phyloP scores from a whole-genome alignment of 2,888 invertebrate genomes.

The Arrhopalites spinosus region DNA sequence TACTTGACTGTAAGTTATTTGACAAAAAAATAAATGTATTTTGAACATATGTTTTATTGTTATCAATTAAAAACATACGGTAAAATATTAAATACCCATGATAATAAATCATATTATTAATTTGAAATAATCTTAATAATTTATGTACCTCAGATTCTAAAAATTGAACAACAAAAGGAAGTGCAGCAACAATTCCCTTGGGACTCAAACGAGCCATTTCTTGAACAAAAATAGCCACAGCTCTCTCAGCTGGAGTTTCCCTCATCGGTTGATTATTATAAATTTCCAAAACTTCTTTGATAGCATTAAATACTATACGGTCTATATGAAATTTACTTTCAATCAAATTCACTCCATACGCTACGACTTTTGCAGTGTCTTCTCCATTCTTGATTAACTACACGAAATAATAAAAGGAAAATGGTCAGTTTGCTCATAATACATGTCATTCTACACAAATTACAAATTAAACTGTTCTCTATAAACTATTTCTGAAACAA shows the following conservation, averaged over 20 bases:
- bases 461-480: not conserved
- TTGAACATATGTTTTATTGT: no score
- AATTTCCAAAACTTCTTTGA: slow-evolving; percentile 43
- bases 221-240: slow-evolving; percentile 44
- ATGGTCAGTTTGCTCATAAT: no score
- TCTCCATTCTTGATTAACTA: slow-evolving; percentile 44
- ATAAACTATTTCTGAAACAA: slow-evolving; percentile 3
- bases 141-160: slow-evolving; percentile 47
- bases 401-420: not conserved
- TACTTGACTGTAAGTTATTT: slow-evolving; percentile 33
- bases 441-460: not conserved
- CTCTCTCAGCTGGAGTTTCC: slow-evolving; percentile 45
- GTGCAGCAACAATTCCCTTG: slow-evolving; percentile 37
- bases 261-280: slow-evolving; percentile 41
- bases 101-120: not conserved
- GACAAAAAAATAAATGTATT: not conserved
- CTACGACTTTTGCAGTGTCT: slow-evolving; percentile 43
- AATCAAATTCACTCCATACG: slow-evolving; percentile 40
- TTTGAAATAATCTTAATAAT: not conserved
- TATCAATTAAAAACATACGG: not conserved
- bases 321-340: slow-evolving; percentile 31
- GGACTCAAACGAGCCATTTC: slow-evolving; percentile 41
- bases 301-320: slow-evolving; percentile 29
- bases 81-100: not conserved
- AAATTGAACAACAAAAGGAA: slow-evolving; percentile 48